Conservation (phyloP, 2,888 invertebrate species). For the Callyntrura guangdongensis region DNA sequence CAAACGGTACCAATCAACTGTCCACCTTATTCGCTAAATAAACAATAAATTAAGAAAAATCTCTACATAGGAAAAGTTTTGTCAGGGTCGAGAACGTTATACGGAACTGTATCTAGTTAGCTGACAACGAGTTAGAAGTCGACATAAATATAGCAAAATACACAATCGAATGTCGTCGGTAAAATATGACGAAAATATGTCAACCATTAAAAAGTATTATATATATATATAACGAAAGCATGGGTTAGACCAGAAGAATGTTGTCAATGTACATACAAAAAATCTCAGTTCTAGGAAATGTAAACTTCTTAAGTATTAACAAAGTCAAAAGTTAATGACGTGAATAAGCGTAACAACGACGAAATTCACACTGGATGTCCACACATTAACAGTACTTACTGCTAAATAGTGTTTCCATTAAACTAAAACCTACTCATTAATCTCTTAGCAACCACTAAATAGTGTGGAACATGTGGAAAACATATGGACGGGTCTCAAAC, state of each 20-base stretch:
- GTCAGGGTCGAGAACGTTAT: not conserved
- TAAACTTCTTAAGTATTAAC: constrained; percentile 17
- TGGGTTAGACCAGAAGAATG: not conserved
- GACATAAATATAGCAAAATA: not conserved
- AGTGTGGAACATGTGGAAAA: constrained; percentile 76
- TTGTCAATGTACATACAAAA: constrained; percentile 33
- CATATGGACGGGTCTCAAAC: constrained; percentile 76
- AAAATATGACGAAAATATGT: not conserved
- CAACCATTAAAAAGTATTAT: not conserved
- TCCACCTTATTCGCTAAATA: not conserved
- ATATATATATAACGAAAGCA: not conserved
- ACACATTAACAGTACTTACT: constrained; percentile 19
- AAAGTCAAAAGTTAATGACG: constrained; percentile 15
- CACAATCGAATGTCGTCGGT: not conserved
- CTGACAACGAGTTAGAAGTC: no score
- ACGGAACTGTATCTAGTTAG: not conserved
- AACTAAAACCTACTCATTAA: constrained; percentile 39
- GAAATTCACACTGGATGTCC: constrained; percentile 23
- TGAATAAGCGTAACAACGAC: constrained; percentile 59
- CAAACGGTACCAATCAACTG: no score
- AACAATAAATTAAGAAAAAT: not conserved
- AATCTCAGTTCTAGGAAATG: constrained; percentile 59
- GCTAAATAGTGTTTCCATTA: not conserved
- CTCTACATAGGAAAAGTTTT: not conserved
- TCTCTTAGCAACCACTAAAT: constrained; percentile 53